phyloP scores from a whole-genome alignment of 2,113 vertebrate species.

The Poicephalus gulielmi region DNA sequence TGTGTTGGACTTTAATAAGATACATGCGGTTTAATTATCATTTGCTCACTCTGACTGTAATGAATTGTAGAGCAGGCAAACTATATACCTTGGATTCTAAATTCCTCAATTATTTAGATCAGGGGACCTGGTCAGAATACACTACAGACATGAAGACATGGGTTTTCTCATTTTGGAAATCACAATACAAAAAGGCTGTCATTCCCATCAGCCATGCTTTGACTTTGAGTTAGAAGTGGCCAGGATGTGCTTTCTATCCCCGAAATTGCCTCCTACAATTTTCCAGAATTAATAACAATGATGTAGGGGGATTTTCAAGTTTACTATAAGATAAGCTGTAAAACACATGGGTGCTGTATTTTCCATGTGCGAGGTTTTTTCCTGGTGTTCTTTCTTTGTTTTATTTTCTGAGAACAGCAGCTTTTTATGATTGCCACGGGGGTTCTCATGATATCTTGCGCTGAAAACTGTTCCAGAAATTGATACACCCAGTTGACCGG shows the following conservation, averaged over 20 bases:
- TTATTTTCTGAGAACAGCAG: neutral
- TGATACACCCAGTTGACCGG: neutral
- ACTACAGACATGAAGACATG: neutral
- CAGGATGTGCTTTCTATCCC: neutral
- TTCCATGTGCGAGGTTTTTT: neutral
- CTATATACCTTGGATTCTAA: neutral
- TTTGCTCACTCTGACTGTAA: neutral
- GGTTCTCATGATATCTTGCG: neutral
- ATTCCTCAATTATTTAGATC: neutral
- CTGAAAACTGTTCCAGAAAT: neutral
- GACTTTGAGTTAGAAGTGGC: neutral
- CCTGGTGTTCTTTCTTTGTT: no score
- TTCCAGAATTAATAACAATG: neutral
- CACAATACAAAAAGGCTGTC: neutral
- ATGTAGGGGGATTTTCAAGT: neutral
- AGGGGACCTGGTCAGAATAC: neutral
- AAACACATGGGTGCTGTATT: neutral
- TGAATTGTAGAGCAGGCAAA: neutral
- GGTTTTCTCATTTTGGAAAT: neutral
- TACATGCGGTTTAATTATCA: neutral
- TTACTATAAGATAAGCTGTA: neutral
- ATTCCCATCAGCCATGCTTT: neutral
- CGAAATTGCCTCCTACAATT: neutral
- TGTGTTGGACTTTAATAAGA: neutral
- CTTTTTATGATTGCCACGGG: neutral